These are phyloP conservation scores for Ameiurus melas DNA, from an alignment of 2,113 vertebrate genomes.

Conservation along the genomic window DNA sequence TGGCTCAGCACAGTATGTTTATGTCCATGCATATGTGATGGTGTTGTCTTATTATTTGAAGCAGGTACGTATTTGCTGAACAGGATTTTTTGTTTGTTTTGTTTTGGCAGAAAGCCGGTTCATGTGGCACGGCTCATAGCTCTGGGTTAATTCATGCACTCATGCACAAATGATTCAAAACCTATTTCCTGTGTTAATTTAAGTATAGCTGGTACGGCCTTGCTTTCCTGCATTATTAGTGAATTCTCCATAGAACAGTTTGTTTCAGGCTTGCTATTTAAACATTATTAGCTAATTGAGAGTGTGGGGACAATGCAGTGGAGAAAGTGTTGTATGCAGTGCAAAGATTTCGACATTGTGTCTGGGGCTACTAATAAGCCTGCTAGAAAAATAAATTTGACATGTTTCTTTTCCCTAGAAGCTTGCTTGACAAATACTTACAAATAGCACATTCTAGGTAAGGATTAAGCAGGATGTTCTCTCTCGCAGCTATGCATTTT, in stretches of 20 bases:
- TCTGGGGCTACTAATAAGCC: not conserved
- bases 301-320: too few relatives aligned
- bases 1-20: conserved; percentile 6
- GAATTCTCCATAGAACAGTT: not conserved
- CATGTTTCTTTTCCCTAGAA: not conserved
- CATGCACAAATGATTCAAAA: not conserved
- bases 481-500: not conserved
- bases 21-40: conserved; percentile 14
- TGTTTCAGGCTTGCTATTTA: not conserved
- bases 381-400: not conserved
- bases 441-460: not conserved
- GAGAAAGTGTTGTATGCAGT: not conserved
- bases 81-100: not conserved
- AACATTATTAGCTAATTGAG: not conserved
- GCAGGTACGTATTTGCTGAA: conserved; percentile 6
- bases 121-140: conserved; percentile 22
- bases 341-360: not conserved
- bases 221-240: not conserved
- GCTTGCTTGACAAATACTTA: not conserved
- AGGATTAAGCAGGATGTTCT: conserved; percentile 24
- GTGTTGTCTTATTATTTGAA: conserved; percentile 4
- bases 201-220: not conserved
- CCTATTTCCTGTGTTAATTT: not conserved
- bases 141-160: not conserved
- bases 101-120: not conserved